Percentiles rank a stretch among this genome's conserved stretches.
These are phyloP conservation scores for Dicyrtomina minuta DNA, from an alignment of 2,888 invertebrate genomes.

Conservation along the genomic window DNA sequence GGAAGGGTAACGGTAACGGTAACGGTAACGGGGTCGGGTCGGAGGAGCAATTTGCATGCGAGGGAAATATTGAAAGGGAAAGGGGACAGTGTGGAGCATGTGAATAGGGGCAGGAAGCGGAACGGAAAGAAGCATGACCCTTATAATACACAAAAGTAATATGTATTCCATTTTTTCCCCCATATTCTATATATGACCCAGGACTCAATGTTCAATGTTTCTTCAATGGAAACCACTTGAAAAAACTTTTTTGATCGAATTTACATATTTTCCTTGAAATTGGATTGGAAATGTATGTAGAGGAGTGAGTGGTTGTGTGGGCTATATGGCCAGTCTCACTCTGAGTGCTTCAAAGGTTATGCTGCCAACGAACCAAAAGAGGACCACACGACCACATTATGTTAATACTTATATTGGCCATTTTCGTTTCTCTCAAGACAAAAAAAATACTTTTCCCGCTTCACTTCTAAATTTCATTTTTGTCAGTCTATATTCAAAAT, in stretches of 20 bases:
- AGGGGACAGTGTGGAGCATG: background rate
- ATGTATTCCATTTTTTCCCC: background rate
- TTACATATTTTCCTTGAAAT: slow-evolving; percentile 17
- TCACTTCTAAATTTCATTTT: too few relatives aligned
- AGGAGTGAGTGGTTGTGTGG: too few relatives aligned
- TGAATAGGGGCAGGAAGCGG: background rate
- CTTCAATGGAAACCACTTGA: background rate
- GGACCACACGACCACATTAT: too few relatives aligned
- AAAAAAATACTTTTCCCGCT: too few relatives aligned
- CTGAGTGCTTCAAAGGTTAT: too few relatives aligned
- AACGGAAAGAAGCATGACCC: background rate
- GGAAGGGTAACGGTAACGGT: background rate
- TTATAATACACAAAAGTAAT: background rate
- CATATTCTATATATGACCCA: background rate
- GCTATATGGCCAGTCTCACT: too few relatives aligned
- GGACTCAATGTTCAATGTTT: background rate
- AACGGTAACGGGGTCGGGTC: background rate
- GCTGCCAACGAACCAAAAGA: too few relatives aligned
- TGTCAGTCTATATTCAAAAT: too few relatives aligned
- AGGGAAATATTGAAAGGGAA: background rate
- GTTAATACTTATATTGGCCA: too few relatives aligned
- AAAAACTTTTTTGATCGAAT: slow-evolving; percentile 13
- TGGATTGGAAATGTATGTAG: slow-evolving; percentile 13
- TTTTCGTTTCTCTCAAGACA: too few relatives aligned
- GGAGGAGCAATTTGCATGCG: background rate